Base-by-base conservation (phyloP, 2,888 invertebrate genomes). In the Didymodactylos carnosus region DNA sequence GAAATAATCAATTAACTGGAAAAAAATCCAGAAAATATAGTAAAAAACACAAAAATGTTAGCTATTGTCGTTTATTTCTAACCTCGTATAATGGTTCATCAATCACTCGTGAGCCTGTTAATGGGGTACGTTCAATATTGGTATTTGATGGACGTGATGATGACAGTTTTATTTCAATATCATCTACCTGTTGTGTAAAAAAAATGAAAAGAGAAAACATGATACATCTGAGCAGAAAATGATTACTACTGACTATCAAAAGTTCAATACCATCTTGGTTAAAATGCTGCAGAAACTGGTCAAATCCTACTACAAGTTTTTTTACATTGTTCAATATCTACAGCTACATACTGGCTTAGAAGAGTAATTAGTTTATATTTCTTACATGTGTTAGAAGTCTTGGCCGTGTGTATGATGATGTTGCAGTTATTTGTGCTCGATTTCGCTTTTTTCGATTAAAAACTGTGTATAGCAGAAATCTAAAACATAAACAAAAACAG, bases 1-100 rank as follows among this genome's bases (percentile, higher is more conserved):
- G 72, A 91, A 87, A 77, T 89, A 90, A 76, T 88, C 88, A 78
- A 92, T 76, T 39, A 84, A 82, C 83, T 84, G 77, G 7, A 77
- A 77, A 51, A 53, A n/a, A n/a, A n/a, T n/a, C n/a, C n/a, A 75
- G 16, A 40, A 49, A 72, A 25, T 0, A 53, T 39, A 41, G 4
- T n/a, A n/a, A n/a, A n/a, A 29, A n/a, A 51, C 25, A 39, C n/a
- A 1, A 53, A 25, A 77, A 10, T 49, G 3, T 23, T n/a, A 19
- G 7, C 29, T 19, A 49, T 3, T 6, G n/a, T 6, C n/a, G 16
- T n/a, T 3, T 7, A 14, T 27, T 35, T 2, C 10, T 35, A 35
- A 62, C 62, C 35, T 62, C 35, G 35, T 29, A 62, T n/a, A 62
- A 35, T 29, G 62, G 62, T 11, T 62, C 62, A 35, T 62, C 62